Conservation (phyloP, 2,888 invertebrate genomes). For the Zele albiditarsus region DNA sequence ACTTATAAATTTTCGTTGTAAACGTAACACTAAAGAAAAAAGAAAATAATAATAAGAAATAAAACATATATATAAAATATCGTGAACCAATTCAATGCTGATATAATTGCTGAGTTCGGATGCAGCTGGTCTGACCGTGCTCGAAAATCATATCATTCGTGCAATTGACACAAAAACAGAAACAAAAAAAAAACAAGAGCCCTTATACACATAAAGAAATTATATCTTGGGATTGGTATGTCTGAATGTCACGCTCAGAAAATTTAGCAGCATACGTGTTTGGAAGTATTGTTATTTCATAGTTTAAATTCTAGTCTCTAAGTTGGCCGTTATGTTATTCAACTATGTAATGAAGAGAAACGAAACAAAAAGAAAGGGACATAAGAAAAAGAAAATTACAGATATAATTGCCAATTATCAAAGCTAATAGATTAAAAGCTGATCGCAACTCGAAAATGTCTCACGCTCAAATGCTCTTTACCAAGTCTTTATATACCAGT, state of each 20-base stretch:
- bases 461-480: constrained; percentile 48
- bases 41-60: not conserved
- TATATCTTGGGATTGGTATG: constrained; percentile 34
- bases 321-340: constrained; percentile 51
- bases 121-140: constrained; percentile 53
- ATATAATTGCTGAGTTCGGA: constrained; percentile 47
- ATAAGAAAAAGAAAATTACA: constrained; percentile 26
- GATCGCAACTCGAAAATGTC: constrained; percentile 61
- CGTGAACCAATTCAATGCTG: constrained; percentile 42
- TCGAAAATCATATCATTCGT: constrained; percentile 48
- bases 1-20: not conserved
- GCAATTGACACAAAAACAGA: not conserved
- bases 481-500: constrained; percentile 6
- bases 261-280: constrained; percentile 39
- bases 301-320: constrained; percentile 53
- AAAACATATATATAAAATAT: constrained; percentile 31
- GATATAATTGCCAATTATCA: constrained; percentile 58
- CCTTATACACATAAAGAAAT: constrained; percentile 38
- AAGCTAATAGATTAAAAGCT: constrained; percentile 40
- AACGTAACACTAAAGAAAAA: not conserved
- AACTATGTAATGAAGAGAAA: constrained; percentile 47
- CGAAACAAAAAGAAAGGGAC: constrained; percentile 9
- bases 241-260: constrained; percentile 2
- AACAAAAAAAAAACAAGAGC: constrained; percentile 42
- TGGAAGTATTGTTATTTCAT: constrained; percentile 49